Conservation (phyloP, 2,113 vertebrate species). For the Canis aureus region DNA sequence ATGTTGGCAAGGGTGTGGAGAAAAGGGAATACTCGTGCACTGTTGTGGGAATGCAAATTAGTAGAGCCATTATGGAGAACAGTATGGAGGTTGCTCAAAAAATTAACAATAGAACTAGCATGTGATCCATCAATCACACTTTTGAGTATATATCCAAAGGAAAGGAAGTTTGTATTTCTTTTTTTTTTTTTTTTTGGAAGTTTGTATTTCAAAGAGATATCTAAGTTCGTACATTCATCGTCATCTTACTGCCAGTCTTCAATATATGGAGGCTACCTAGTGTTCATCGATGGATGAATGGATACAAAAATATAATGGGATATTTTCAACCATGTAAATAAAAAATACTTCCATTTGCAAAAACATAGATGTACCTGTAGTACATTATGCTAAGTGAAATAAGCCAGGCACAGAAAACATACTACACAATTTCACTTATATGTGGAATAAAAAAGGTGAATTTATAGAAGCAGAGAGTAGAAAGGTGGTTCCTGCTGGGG, state of each 20-base stretch:
- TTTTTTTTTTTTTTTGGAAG: too few species aligned
- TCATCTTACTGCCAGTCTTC: not conserved
- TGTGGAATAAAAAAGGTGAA: not conserved
- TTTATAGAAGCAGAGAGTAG: not conserved
- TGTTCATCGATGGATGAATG: not conserved
- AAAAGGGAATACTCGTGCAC: not conserved
- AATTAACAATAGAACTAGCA: not conserved
- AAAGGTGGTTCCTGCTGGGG: not conserved
- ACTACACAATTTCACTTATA: not conserved
- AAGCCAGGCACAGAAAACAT: not conserved
- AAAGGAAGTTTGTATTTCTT: not conserved
- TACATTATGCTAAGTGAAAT: not conserved
- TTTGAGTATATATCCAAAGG: not conserved
- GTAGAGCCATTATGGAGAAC: not conserved
- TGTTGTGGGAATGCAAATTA: not conserved
- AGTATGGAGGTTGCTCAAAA: not conserved
- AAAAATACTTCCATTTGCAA: not conserved
- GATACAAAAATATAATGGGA: not conserved
- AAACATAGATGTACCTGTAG: not conserved
- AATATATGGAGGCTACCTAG: not conserved
- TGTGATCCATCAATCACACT: not conserved
- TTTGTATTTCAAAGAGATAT: not conserved
- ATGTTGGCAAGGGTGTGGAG: not conserved
- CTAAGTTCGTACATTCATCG: not conserved
- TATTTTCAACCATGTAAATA: not conserved